Evolutionary conservation across 2,113 vertebrate species (phyloP).

Genomic region (Pelvicachromis taeniatus): DNA sequence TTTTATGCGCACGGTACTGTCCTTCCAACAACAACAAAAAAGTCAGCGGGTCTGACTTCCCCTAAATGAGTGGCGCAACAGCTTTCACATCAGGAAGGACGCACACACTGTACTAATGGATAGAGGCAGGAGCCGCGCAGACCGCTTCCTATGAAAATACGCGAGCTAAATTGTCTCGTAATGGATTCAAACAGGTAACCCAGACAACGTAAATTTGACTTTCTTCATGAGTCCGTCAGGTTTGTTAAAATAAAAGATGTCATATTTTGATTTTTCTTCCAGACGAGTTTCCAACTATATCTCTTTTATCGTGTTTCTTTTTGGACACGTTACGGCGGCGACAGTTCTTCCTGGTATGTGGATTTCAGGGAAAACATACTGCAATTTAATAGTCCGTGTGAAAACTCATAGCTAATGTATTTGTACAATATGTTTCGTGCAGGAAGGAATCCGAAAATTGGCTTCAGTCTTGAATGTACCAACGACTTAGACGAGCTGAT

Average conservation of each 20-base stretch:
- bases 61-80: not conserved
- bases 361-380: not conserved
- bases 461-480: slow-evolving; percentile 24
- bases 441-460: not conserved
- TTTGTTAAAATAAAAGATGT: not conserved
- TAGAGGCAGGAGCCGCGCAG: not conserved
- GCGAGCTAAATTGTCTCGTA: not conserved
- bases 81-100: not conserved
- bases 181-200: not conserved
- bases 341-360: not conserved
- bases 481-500: slow-evolving; percentile 21
- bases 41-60: not conserved
- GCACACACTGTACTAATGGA: not conserved
- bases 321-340: not conserved
- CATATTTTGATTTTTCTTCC: not conserved
- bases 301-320: not conserved
- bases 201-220: not conserved
- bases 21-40: no score
- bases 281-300: not conserved
- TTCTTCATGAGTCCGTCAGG: not conserved
- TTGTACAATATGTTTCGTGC: not conserved
- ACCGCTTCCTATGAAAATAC: not conserved
- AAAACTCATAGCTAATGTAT: no score
- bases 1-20: no score
- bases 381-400: not conserved